Base-by-base conservation (phyloP, 2,888 invertebrate genomes). In the Hypselothyrea guttata region DNA sequence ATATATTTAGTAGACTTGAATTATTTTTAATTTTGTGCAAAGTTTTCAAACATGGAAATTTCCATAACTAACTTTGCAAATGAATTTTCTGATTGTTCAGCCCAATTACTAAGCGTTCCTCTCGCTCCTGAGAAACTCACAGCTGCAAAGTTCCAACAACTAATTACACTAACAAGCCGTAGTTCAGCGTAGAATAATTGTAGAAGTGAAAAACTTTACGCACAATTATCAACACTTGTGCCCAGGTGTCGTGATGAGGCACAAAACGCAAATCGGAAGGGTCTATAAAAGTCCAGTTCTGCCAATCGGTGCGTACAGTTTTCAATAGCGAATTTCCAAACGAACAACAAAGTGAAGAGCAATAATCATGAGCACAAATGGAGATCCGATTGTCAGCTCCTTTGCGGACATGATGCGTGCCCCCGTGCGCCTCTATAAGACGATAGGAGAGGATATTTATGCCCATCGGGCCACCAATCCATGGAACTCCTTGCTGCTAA, bases 361-460 rank as follows among this genome's bases (percentile, higher is more conserved):
- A 9, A 15, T 1, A 37, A n/a, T 12, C 11, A 81, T 72, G 78
- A 53, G 35, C 42, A 55, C 31, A 31, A 11, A 22, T 4, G 11
- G 15, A 33, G 60, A 46, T 5, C 44, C 35, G 1, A 12, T 30
- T 12, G 47, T 67, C 0, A 56, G 67, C 11, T 67, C 64, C 16
- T 86, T 84, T 38, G 55, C 28, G 12, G 71, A 85, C 1, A 61
- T 86, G 51, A 75, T 87, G 75, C 42, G 61, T 15, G 64, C 84
- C 38, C 85, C 87, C 0, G 74, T 86, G 27, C 37, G 58, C 0
- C 83, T 87, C 13, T 87, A 86, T 27, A 65, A 68, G 44, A 81
- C 73, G 0, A 86, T 87, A 22, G 87, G 87, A 1, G 79, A 86
- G 56, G 85, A 86, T 11, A 73, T 88, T 38, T 79, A 83, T 44